Percentiles rank a stretch among this genome's conserved stretches.
Evolutionary conservation across 2,888 invertebrate genomes (phyloP).

Genomic region (Aphelenchoides bicaudatus): DNA sequence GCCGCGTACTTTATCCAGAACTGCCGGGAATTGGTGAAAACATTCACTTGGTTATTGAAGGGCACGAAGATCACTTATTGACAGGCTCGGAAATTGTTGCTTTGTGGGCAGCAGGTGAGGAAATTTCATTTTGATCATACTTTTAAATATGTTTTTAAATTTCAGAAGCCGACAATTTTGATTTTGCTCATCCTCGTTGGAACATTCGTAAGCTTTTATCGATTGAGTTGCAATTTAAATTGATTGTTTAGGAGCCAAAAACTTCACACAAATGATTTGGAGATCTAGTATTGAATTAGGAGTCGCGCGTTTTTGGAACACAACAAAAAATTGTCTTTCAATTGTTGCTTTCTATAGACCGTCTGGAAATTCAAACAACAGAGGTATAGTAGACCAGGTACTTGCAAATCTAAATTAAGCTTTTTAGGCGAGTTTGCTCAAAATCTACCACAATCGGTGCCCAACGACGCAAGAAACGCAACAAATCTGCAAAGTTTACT

Average conservation of each 20-base stretch:
- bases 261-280: slow-evolving; percentile 60
- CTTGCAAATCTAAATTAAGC: slow-evolving; percentile 6
- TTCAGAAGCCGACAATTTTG: slow-evolving; percentile 49
- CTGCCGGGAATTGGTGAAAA: slow-evolving; percentile 59
- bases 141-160: slow-evolving; percentile 50
- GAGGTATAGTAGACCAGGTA: not conserved
- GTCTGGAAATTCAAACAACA: slow-evolving; percentile 52
- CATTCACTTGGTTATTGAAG: slow-evolving; percentile 44
- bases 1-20: slow-evolving; percentile 56
- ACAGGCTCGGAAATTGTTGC: slow-evolving; percentile 56
- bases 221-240: not conserved
- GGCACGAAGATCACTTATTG: slow-evolving; percentile 51
- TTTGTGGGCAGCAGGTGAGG: slow-evolving; percentile 53
- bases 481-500: slow-evolving; percentile 36
- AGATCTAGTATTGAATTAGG: slow-evolving; percentile 50
- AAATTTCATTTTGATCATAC: slow-evolving; percentile 56
- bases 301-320: slow-evolving; percentile 55
- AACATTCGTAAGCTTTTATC: slow-evolving; percentile 42
- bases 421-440: slow-evolving; percentile 49
- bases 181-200: slow-evolving; percentile 57
- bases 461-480: slow-evolving; percentile 43
- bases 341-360: slow-evolving; percentile 59
- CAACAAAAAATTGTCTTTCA: slow-evolving; percentile 53
- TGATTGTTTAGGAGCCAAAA: slow-evolving; percentile 47
- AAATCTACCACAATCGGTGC: slow-evolving; percentile 47